Base-by-base conservation (phyloP, 2,797 vertebrate genomes). In the Champsocephalus esox region DNA sequence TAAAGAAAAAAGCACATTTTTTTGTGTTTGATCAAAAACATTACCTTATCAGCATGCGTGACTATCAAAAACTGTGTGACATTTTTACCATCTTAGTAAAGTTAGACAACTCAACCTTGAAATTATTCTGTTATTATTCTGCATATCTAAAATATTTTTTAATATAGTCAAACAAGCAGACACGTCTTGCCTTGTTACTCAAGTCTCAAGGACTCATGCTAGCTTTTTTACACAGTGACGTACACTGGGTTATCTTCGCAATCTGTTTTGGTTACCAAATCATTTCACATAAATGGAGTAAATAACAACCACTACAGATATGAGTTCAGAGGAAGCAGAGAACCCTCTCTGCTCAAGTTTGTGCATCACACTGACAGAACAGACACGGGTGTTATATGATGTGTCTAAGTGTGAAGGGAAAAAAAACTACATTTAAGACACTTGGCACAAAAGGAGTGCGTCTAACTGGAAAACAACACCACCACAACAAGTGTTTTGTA, bases 241-340 rank as follows among this genome's bases (percentile, higher is more conserved):
- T 44, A 46, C 3, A 19, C 8, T 32, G 1, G 24, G 16, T 80
- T 55, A 46, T 71, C 56, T 13, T 55, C 8, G 7, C 0, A 0
- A 7, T 54, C 8, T 59, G 44, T 62, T 83, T 70, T 71, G 9
- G 50, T 70, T 62, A 57, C 17, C 1, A 12, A 48, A 5, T 12
- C 16, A 24, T 54, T 72, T 43, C 52, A 62, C 32, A 49, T 50
- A 43, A 49, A 60, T 32, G 28, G 12, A 12, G 24, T 11, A 7
- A 45, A 80, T 56, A 80, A 52, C 32, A 48, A 41, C 51, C 12
- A 45, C 51, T 57, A 12, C 2, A 62, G 66, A 78, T 71, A 71
- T 56, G 49, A 78, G 52, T 74, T 45, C 24, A 76, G 54, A 48
- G 56, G 52, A 69, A 60, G 49, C 13, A 44, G 13, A 2, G 1